These are phyloP conservation scores for Formica exsecta DNA, from an alignment of 1,140 invertebrate genomes.

Conservation along the genomic window DNA sequence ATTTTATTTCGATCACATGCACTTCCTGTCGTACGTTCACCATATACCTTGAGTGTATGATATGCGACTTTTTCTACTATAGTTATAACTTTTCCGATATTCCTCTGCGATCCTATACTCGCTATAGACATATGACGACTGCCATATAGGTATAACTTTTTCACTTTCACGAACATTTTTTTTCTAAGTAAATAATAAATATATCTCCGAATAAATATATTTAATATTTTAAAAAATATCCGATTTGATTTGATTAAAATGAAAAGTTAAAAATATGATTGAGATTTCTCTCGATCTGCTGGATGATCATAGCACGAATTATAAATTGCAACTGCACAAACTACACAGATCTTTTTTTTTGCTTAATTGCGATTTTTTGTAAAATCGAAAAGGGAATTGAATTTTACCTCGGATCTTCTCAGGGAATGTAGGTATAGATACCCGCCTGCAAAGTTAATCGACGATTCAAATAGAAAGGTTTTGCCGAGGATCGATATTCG, in stretches of 20 bases:
- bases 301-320: background rate
- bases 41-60: constrained; percentile 28
- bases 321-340: background rate
- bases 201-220: background rate
- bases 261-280: background rate
- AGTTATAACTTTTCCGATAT: constrained; percentile 39
- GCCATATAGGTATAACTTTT: background rate
- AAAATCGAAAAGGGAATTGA: constrained; percentile 10
- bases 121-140: background rate
- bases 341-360: background rate
- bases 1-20: constrained; percentile 38
- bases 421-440: constrained; percentile 21
- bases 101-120: background rate
- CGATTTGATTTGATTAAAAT: background rate
- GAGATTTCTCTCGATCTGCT: background rate
- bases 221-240: constrained; percentile 6
- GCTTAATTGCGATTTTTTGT: background rate
- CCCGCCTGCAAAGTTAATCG: constrained; percentile 54
- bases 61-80: constrained; percentile 26
- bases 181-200: background rate
- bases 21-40: constrained; percentile 25
- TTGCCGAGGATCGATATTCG: constrained; percentile 66
- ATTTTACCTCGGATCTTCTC: constrained; percentile 14
- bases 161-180: constrained; percentile 10
- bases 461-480: constrained; percentile 68